A percentile compares a stretch with the other conserved stretches of the same genome.
Evolutionary conservation across 2,113 vertebrate genomes (phyloP).

Genomic region (Rousettus leschenaultii): DNA sequence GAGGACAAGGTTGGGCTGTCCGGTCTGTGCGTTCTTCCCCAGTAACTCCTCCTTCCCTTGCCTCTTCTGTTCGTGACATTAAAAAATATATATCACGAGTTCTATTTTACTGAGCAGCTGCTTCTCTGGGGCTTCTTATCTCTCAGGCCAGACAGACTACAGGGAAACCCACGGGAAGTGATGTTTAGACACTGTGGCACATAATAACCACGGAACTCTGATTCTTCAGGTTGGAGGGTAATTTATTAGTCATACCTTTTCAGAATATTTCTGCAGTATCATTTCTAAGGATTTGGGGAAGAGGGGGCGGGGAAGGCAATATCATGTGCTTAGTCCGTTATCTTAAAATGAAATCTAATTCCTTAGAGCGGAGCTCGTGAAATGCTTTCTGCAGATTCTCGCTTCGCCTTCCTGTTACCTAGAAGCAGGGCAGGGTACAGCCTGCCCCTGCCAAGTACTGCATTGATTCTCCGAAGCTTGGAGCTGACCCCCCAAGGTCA

Average conservation of each 20-base stretch:
- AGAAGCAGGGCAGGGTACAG: too few species aligned
- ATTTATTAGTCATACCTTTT: not conserved
- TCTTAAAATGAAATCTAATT: not conserved
- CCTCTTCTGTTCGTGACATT: not conserved
- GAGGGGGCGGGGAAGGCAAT: accelerated
- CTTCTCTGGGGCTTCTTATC: not conserved
- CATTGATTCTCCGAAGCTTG: not conserved
- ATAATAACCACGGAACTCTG: not conserved
- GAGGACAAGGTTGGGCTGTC: not conserved
- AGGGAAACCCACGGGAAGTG: not conserved
- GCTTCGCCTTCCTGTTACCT: not conserved
- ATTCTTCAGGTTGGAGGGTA: not conserved
- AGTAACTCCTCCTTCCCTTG: not conserved
- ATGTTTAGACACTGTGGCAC: not conserved
- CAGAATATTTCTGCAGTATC: not conserved
- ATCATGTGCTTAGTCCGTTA: not conserved
- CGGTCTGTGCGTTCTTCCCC: not conserved
- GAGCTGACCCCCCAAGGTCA: not conserved
- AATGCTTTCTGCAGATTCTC: not conserved
- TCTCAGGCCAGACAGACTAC: not conserved
- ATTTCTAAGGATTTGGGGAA: not conserved
- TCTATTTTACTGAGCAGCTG: slow-evolving; percentile 6
- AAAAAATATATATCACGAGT: not conserved
- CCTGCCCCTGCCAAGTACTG: too few species aligned
- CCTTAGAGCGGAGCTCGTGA: not conserved